Evolutionary conservation across 2,797 vertebrate species (phyloP).

Genomic region (Hapalemur alaotrensis): DNA sequence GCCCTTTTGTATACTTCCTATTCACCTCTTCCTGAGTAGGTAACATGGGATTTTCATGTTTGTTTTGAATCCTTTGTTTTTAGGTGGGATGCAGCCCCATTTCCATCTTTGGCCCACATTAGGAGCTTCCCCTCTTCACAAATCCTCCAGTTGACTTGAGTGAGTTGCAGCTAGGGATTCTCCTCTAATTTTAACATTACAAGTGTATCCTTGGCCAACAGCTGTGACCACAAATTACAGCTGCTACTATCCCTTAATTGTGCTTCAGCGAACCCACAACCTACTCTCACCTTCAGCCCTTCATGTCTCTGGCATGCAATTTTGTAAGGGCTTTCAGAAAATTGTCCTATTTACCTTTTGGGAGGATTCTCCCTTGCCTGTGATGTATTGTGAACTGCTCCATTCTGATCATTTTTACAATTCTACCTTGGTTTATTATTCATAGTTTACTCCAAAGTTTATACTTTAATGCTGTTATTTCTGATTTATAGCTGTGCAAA

Average conservation of each 20-base stretch:
- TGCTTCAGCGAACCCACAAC: neutral
- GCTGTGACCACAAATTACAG: neutral
- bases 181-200: neutral
- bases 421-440: neutral
- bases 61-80: neutral
- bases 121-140: neutral
- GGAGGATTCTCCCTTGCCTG: neutral
- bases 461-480: neutral
- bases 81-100: neutral
- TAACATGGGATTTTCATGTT: neutral
- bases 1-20: neutral
- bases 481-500: constrained; percentile 8
- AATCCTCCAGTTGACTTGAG: neutral
- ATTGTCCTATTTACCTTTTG: neutral
- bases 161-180: neutral
- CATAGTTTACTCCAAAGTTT: neutral
- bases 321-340: neutral
- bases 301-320: neutral
- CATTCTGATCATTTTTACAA: neutral
- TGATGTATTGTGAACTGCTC: neutral
- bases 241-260: neutral
- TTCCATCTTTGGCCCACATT: neutral
- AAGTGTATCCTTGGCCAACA: neutral
- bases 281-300: neutral
- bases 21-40: neutral